Base-by-base conservation (phyloP, 1,140 invertebrate genomes). In the Drosophila sulfurigaster region DNA sequence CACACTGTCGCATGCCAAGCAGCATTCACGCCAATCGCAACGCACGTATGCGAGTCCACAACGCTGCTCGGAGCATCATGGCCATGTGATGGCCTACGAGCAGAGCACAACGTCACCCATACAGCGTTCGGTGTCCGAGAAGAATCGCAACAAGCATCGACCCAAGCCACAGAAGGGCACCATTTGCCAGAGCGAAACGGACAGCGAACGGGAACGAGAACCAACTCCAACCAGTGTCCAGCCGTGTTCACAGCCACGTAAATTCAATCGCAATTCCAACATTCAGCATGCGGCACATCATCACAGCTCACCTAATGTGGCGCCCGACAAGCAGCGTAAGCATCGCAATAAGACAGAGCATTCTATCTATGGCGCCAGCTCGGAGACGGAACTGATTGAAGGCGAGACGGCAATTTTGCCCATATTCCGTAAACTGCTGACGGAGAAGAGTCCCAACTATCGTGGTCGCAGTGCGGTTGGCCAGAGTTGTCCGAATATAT, bases 401-500 rank as follows among this genome's bases (percentile, higher is more conserved):
- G 94, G 94, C 16, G 96, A 96, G 85, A 93, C 96, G 8, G 96
- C 96, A 62, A 98, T 98, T 73, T 93, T 98, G 81, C 97, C 97
- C 1, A 98, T 98, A 91, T 98, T 98, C 93, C 96, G 98, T 79
- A 98, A 98, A 93, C 94, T 98, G 3, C 94, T 98, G 46, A 97
- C 96, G 16, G 96, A 98, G 90, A 94, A 97, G 71, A 91, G 92
- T 54, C 91, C 92, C 58, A 89, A 92, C 62, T 92, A 93, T 45
- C 80, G 91, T 5, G 87, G 91, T 5, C 89, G 91, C 57, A 93
- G 81, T 60, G 86, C 82, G 7, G 92, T 93, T 62, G 97, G 97
- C 57, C 95, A 97, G 75, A 98, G 97, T 78, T 98, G 97, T 93
- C 97, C 97, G 5, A 98, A 98, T 94, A 98, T 98, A 93, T 97